Evolutionary conservation across 2,888 invertebrate genomes (phyloP), one percentile per base, ranked within the genome.

Genomic region (Lasius fuliginosus): DNA sequence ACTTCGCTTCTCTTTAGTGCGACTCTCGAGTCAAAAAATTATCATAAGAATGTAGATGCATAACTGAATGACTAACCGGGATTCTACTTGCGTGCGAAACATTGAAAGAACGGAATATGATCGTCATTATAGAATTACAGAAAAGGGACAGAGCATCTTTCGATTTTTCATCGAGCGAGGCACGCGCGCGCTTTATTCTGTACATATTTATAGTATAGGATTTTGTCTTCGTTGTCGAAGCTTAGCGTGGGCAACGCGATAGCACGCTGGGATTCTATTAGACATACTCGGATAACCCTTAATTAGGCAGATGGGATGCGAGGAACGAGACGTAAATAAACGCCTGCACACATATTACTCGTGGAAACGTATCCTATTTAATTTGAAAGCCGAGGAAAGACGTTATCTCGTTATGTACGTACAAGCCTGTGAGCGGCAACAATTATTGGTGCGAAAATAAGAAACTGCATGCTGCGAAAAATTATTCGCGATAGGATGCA

Each of bases 251-350:
- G 74, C 65, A 58, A 56, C 60, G 23, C 27, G 77, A 56, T 62
- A 82, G 76, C 77, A 71, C 65, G 56, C 62, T 27, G 42, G 58
- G 87, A 87, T 89, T 76, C 62, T 81, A 89, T 77, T 82, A 82
- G 30, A 56, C 76, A 71, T 86, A 86, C 62, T 53, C 81, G 81
- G 84, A 79, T 79, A 84, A 75, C 81, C 84, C 81, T 86, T 89
- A 89, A 88, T 88, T 87, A 87, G 89, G 87, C 87, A 88, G 88
- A 85, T 89, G 87, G 87, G 89, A 84, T 85, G 85, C 87, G 87
- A 49, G 62, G 56, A 62, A 71, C 69, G 79, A 71, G 71, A 79
- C 71, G 71, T 71, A 79, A 79, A 79, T 71, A 79, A 58, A 58
- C 79, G 71, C 58, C 12, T 71, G 71, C 42, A 33, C 15, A 69